phyloP scores from a whole-genome alignment of 2,113 vertebrate species.

The Heptranchias perlo region DNA sequence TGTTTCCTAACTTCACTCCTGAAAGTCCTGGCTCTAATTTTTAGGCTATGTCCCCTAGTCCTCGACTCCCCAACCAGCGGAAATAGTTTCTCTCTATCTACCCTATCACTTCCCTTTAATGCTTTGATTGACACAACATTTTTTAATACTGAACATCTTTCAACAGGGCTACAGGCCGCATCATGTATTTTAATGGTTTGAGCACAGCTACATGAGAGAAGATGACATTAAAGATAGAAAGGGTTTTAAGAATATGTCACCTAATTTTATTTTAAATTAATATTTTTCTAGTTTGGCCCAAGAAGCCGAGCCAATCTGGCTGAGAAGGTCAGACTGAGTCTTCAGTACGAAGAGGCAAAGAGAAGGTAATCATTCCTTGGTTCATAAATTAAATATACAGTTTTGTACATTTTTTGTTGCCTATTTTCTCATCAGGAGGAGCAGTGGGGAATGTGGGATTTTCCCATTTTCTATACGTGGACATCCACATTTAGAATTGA shows the following conservation, averaged over 20 bases:
- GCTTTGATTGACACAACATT: not conserved
- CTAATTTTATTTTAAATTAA: slow-evolving; percentile 39
- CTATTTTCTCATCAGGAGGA: not conserved
- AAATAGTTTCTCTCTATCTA: too few species aligned
- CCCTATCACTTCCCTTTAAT: too few species aligned
- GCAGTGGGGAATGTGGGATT: not conserved
- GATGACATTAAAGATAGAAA: not conserved
- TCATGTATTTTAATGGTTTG: not conserved
- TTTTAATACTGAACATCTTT: not conserved
- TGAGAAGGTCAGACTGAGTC: slow-evolving; percentile 73
- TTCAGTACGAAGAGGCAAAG: slow-evolving; percentile 75
- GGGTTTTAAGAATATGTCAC: slow-evolving; percentile 25
- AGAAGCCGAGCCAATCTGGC: slow-evolving; percentile 66
- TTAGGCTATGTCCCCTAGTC: too few species aligned
- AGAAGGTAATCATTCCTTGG: slow-evolving; percentile 56
- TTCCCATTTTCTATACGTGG: not conserved
- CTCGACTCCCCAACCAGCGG: too few species aligned
- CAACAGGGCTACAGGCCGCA: not conserved
- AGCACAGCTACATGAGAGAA: not conserved
- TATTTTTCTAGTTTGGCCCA: slow-evolving; percentile 55
- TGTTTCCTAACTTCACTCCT: too few species aligned
- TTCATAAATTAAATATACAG: not conserved
- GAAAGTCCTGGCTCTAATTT: too few species aligned
- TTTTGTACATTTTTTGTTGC: not conserved
- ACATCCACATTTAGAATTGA: not conserved